Evolutionary conservation across 2,888 invertebrate species (phyloP).

Genomic region (Dynastes hyllus): DNA sequence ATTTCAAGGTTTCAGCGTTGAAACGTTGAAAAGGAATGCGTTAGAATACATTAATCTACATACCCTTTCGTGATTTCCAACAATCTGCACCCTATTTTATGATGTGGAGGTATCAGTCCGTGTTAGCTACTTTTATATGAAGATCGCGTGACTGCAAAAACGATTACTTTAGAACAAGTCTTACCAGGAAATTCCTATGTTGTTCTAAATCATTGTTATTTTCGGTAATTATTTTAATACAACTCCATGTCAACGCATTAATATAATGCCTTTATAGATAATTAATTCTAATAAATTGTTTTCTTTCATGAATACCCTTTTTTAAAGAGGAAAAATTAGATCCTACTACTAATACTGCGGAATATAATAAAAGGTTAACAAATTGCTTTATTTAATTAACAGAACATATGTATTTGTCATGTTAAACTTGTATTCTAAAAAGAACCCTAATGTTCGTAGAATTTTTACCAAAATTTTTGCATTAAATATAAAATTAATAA

Average conservation of each 20-base stretch:
- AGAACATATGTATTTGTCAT: too few relatives aligned
- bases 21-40: background rate
- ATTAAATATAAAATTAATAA: too few relatives aligned
- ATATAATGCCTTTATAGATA: background rate
- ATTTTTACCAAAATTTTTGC: too few relatives aligned
- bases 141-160: conserved; percentile 23
- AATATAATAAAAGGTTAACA: too few relatives aligned
- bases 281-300: too few relatives aligned
- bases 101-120: conserved; percentile 26
- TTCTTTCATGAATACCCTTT: too few relatives aligned
- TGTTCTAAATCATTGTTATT: background rate
- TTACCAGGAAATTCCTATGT: background rate
- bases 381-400: too few relatives aligned
- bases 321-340: too few relatives aligned
- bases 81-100: conserved; percentile 19
- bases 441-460: too few relatives aligned
- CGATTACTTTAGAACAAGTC: background rate
- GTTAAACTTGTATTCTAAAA: too few relatives aligned
- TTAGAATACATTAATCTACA: conserved; percentile 7
- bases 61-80: conserved; percentile 12
- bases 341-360: too few relatives aligned
- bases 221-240: conserved; percentile 6
- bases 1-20: background rate
- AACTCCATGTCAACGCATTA: background rate
- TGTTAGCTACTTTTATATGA: background rate